phyloP scores from a whole-genome alignment of 2,888 invertebrate genomes.

The Epinotia demarniana region DNA sequence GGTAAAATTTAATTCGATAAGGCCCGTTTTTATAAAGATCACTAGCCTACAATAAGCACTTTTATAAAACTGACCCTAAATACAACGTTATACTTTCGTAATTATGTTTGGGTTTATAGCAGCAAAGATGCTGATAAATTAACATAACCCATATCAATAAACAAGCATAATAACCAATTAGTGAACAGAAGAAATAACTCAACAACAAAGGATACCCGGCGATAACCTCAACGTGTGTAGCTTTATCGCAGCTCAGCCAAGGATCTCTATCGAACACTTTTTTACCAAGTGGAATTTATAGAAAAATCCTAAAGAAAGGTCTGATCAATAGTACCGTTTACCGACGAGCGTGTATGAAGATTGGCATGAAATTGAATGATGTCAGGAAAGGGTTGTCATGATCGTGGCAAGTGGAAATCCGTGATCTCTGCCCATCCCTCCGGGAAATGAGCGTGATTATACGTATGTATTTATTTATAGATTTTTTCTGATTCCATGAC shows the following conservation, averaged over 20 bases:
- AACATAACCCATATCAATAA: background rate
- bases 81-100: background rate
- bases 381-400: too few species aligned
- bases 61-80: background rate
- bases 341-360: too few species aligned
- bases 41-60: too few species aligned
- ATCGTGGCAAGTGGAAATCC: too few species aligned
- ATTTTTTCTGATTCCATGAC: too few species aligned
- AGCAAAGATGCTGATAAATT: background rate
- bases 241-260: conserved; percentile 46
- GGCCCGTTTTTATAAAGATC: background rate
- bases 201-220: conserved; percentile 33
- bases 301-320: too few species aligned
- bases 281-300: too few species aligned
- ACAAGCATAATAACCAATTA: conserved; percentile 9
- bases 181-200: conserved; percentile 16
- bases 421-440: too few species aligned
- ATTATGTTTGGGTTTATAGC: background rate
- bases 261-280: conserved; percentile 39
- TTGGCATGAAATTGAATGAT: too few species aligned
- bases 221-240: conserved; percentile 49
- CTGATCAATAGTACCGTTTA: too few species aligned
- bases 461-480: too few species aligned
- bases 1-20: background rate
- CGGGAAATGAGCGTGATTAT: too few species aligned